Base-by-base conservation (phyloP, 2,113 vertebrate species). In the Bathybates hornii region DNA sequence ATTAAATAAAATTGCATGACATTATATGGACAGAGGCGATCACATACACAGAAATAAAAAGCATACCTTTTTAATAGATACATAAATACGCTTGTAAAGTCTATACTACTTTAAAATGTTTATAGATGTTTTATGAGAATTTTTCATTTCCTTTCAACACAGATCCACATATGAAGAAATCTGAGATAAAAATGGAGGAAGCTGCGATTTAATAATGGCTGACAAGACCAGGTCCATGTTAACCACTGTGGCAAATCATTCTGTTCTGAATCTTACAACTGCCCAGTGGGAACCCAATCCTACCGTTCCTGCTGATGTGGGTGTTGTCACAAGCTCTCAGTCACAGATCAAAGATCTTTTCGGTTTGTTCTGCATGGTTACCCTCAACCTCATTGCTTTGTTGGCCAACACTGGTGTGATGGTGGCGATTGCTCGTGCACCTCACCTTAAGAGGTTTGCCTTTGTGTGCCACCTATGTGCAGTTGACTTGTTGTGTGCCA, bases 401-500 rank as follows among this genome's bases (percentile, higher is more conserved):
- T 80, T 98, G 91, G 98, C 97, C 89, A 99, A 99, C 83, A 87
- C 95, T 0, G 97, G 96, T 1, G 96, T 99, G 66, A 96, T 99
- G 95, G 93, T 97, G 0, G 97, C 97, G 81, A 97, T 99, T 29
- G 95, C 97, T 50, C 97, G 97, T 43, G 97, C 97, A 0, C 97
- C 97, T 1, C 97, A 97, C 56, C 94, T 98, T 80, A 97, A 96
- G 66, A 97, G 97, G 84, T 98, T 98, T 41, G 96, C 97, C 36
- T 98, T 98, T 1, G 97, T 99, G 86, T 97, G 97, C 84, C 98
- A 99, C 88, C 97, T 99, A 41, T 99, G 98, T 3, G 91, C 96
- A 0, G 98, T 99, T 5, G 98, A 98, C 90, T 95, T 99, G 83
- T 91, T 99, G 84, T 98, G 98, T 2, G 98, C 98, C 80, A 96